phyloP scores from a whole-genome alignment of 2,888 invertebrate species.

The Tipula unca region DNA sequence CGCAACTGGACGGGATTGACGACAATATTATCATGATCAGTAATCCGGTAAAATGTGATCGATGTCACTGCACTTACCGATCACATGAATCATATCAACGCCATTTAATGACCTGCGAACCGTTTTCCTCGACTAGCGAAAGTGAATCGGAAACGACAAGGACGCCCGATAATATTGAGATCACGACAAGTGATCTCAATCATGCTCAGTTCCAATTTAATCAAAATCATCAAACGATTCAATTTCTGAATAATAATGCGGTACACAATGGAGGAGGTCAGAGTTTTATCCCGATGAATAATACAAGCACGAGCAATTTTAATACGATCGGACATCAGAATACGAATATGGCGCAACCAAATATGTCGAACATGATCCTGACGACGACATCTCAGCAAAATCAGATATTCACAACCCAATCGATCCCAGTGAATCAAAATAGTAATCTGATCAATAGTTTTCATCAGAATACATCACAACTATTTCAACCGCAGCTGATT shows the following conservation, averaged over 20 bases:
- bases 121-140: constrained; percentile 66
- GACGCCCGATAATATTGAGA: constrained; percentile 38
- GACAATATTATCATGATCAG: constrained; percentile 38
- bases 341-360: constrained; percentile 22
- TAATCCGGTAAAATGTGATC: constrained; percentile 67
- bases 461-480: constrained; percentile 9
- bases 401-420: constrained; percentile 24
- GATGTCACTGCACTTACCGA: constrained; percentile 80
- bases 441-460: neutral
- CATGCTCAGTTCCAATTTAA: constrained; percentile 15
- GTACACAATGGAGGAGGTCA: neutral
- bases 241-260: neutral
- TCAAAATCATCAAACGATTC: constrained; percentile 20
- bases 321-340: neutral
- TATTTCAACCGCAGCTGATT: constrained; percentile 21
- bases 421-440: constrained; percentile 8
- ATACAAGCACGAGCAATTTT: neutral
- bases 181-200: constrained; percentile 19
- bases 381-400: constrained; percentile 23
- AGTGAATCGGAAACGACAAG: constrained; percentile 63
- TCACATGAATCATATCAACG: constrained; percentile 73
- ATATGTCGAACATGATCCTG: constrained; percentile 25
- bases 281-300: constrained; percentile 2
- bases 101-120: constrained; percentile 68
- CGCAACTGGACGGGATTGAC: constrained; percentile 61